A percentile compares a stretch with the other conserved stretches of the same genome.
These are phyloP conservation scores for Stenoptilia bipunctidactyla DNA, from an alignment of 2,888 invertebrate species.

Conservation along the genomic window DNA sequence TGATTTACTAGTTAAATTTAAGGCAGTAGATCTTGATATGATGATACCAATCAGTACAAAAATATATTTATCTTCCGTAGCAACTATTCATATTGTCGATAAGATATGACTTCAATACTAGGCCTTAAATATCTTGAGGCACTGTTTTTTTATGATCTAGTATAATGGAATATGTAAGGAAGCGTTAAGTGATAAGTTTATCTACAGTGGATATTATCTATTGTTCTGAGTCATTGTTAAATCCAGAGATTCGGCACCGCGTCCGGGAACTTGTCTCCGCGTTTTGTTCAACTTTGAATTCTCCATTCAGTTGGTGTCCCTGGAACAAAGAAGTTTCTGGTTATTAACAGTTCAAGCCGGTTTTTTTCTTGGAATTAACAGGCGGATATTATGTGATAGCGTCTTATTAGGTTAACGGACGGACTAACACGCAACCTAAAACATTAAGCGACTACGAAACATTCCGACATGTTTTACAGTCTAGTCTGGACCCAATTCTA, in stretches of 20 bases:
- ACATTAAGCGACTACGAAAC: too few relatives aligned
- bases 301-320: neutral
- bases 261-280: neutral
- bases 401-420: neutral
- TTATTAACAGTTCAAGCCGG: neutral
- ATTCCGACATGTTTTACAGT: too few relatives aligned
- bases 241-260: neutral
- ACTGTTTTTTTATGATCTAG: neutral
- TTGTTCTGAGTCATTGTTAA: neutral
- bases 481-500: too few relatives aligned
- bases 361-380: neutral
- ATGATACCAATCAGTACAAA: neutral
- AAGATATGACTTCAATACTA: too few relatives aligned
- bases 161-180: neutral
- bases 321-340: neutral
- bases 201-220: neutral
- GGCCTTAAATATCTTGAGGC: neutral
- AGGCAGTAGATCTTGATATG: slow-evolving; percentile 19
- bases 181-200: neutral
- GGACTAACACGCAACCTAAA: neutral
- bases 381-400: neutral
- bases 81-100: neutral
- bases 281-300: neutral
- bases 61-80: neutral
- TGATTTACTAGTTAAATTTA: slow-evolving; percentile 13